Evolutionary conservation across 2,888 invertebrate genomes (phyloP).

Genomic region (Willowsia nigromaculata): DNA sequence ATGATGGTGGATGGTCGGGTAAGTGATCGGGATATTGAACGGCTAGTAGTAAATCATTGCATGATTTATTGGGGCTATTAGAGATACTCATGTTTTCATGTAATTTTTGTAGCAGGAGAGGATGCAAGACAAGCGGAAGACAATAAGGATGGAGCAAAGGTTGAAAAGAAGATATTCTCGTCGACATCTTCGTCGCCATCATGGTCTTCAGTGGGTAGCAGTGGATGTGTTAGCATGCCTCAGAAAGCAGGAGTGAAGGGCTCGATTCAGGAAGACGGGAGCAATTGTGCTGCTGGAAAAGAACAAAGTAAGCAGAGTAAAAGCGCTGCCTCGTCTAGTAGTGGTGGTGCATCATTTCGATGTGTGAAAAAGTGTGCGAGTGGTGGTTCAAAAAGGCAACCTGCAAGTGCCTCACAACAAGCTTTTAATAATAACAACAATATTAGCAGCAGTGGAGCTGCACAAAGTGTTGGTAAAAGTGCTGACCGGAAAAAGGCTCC

Average conservation of each 20-base stretch:
- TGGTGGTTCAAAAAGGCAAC: not conserved
- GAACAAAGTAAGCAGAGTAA: not conserved
- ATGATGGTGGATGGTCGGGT: too few relatives aligned
- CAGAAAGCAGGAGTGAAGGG: slow-evolving; percentile 16
- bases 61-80: slow-evolving; percentile 7
- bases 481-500: not conserved
- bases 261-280: not conserved
- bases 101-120: slow-evolving; percentile 28
- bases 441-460: slow-evolving; percentile 12
- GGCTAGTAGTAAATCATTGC: too few relatives aligned
- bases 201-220: not conserved
- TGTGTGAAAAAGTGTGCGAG: slow-evolving; percentile 16
- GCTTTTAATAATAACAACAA: not conserved
- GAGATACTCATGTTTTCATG: not conserved
- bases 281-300: not conserved
- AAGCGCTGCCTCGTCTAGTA: not conserved
- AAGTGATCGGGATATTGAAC: too few relatives aligned
- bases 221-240: slow-evolving; percentile 22
- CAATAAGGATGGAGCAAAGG: slow-evolving; percentile 37
- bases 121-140: slow-evolving; percentile 1
- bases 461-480: not conserved
- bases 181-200: not conserved
- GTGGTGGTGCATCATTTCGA: not conserved
- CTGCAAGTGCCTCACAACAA: not conserved
- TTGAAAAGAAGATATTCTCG: not conserved